These are phyloP conservation scores for Clarias batrachus DNA, from an alignment of 2,113 vertebrate genomes.

Conservation along the genomic window DNA sequence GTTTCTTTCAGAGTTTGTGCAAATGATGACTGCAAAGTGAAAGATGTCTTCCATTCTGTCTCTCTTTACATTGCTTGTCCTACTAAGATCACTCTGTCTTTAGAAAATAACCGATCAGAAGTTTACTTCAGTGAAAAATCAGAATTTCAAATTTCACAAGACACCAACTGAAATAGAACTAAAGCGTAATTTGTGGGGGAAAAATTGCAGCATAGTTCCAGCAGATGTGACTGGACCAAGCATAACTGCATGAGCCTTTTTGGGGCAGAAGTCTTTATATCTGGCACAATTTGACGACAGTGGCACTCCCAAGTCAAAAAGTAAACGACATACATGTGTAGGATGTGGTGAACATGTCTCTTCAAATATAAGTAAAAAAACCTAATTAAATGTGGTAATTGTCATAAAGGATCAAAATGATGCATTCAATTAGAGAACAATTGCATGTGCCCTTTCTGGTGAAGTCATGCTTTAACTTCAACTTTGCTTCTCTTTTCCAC, in stretches of 20 bases:
- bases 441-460: slow-evolving; percentile 42
- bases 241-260: slow-evolving; percentile 75
- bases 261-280: slow-evolving; percentile 58
- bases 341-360: slow-evolving; percentile 58
- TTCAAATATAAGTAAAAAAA: slow-evolving; percentile 44
- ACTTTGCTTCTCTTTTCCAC: slow-evolving; percentile 23
- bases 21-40: slow-evolving; percentile 96
- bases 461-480: slow-evolving; percentile 39
- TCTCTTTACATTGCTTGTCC: slow-evolving; percentile 75
- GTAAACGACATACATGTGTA: slow-evolving; percentile 56
- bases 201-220: slow-evolving; percentile 74
- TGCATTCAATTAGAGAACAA: slow-evolving; percentile 38
- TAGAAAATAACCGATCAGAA: slow-evolving; percentile 66
- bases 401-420: slow-evolving; percentile 38
- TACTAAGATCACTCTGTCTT: slow-evolving; percentile 76
- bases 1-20: slow-evolving; percentile 82
- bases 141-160: slow-evolving; percentile 59
- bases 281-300: slow-evolving; percentile 66
- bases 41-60: slow-evolving; percentile 55
- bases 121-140: slow-evolving; percentile 54
- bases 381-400: slow-evolving; percentile 57
- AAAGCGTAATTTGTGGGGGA: slow-evolving; percentile 67
- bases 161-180: slow-evolving; percentile 50
- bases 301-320: slow-evolving; percentile 58
- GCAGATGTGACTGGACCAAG: slow-evolving; percentile 79